These are phyloP conservation scores for Mola mola DNA, from an alignment of 2,113 vertebrate genomes.

Conservation along the genomic window DNA sequence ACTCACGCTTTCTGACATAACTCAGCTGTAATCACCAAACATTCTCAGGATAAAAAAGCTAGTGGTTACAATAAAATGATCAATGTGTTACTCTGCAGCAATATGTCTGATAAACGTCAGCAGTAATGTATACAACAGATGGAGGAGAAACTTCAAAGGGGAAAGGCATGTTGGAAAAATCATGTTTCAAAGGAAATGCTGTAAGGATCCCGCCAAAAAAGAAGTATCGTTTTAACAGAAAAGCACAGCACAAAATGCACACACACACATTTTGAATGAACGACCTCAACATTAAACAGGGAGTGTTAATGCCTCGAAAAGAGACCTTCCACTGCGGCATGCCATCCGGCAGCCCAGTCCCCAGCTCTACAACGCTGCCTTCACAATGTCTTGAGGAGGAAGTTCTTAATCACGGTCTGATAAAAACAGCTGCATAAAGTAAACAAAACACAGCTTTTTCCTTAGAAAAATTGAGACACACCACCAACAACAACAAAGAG, in stretches of 20 bases:
- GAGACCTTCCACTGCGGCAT: slow-evolving; percentile 30
- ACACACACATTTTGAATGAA: slow-evolving; percentile 14
- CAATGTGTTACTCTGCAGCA: neutral
- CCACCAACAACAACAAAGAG: neutral
- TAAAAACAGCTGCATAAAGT: slow-evolving; percentile 25
- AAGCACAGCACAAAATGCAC: slow-evolving; percentile 14
- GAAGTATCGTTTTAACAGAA: slow-evolving; percentile 58
- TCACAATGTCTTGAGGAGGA: too few relatives aligned
- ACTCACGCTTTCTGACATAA: too few relatives aligned
- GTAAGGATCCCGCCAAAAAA: slow-evolving; percentile 39
- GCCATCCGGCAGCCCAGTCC: slow-evolving; percentile 35
- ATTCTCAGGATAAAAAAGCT: neutral
- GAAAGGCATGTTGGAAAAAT: slow-evolving; percentile 44
- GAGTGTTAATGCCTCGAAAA: slow-evolving; percentile 14
- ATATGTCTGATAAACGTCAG: neutral
- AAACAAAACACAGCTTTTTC: slow-evolving; percentile 12
- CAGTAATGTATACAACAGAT: slow-evolving; percentile 21
- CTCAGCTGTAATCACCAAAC: too few relatives aligned
- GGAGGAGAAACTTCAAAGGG: slow-evolving; percentile 15
- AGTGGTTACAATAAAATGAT: neutral
- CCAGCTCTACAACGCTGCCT: slow-evolving; percentile 17
- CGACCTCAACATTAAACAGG: slow-evolving; percentile 23
- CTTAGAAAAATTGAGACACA: neutral
- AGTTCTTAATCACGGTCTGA: slow-evolving; percentile 38
- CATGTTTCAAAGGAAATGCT: slow-evolving; percentile 28